Evolutionary conservation across 2,888 invertebrate genomes (phyloP).

Genomic region (Napeogenes sylphis): DNA sequence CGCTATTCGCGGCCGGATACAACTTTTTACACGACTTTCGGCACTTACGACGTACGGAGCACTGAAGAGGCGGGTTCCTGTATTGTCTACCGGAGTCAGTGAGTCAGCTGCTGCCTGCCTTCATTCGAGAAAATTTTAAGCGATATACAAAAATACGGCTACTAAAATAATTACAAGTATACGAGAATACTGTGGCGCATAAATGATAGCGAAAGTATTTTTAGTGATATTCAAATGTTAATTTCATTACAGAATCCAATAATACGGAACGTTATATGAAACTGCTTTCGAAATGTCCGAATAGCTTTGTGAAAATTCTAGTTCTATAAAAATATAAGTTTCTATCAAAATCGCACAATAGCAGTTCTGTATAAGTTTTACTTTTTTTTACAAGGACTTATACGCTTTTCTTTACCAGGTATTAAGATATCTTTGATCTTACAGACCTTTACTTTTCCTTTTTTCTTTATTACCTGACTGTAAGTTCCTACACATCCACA

Average conservation of each 20-base stretch:
- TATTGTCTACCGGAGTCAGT: constrained; percentile 63
- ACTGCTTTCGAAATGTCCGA: constrained; percentile 21
- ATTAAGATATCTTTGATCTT: no score
- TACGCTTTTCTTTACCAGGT: no score
- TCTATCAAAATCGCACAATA: no score
- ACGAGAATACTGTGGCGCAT: constrained; percentile 43
- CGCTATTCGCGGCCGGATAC: constrained; percentile 71
- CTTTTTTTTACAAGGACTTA: no score
- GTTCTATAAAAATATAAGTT: no score
- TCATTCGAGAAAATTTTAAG: constrained; percentile 44
- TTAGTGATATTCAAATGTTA: constrained; percentile 48
- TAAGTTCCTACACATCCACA: no score
- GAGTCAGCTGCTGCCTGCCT: constrained; percentile 54
- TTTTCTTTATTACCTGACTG: no score
- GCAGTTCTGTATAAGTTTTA: no score
- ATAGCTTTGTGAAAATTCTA: constrained; percentile 12
- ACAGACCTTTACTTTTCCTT: no score
- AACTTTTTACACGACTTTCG: constrained; percentile 77
- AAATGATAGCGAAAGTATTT: constrained; percentile 55
- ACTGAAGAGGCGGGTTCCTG: constrained; percentile 66
- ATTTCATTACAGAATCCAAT: constrained; percentile 43
- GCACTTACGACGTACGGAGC: constrained; percentile 74
- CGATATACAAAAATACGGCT: constrained; percentile 48
- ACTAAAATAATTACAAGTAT: constrained; percentile 54
- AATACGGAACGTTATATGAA: constrained; percentile 36